Conservation (phyloP, 2,888 invertebrate genomes). For the Blastobasis lacticolella region DNA sequence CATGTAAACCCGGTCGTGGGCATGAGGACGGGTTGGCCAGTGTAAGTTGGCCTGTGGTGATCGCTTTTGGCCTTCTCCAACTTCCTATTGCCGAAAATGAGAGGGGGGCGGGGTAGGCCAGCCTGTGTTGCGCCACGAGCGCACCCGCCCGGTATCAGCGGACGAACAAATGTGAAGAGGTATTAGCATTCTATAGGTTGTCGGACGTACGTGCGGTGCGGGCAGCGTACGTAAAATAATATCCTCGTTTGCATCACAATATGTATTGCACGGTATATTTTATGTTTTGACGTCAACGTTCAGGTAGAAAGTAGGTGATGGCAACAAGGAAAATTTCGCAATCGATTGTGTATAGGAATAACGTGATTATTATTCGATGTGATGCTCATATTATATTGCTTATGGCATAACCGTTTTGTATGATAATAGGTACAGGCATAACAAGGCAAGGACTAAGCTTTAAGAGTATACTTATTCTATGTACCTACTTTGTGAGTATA, state of each 20-base stretch:
- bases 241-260: conserved; percentile 44
- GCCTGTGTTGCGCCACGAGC: conserved; percentile 29
- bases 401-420: no score
- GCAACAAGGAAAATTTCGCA: no score
- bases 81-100: conserved; percentile 14
- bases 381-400: no score
- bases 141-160: conserved; percentile 42
- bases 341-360: conserved; percentile 33
- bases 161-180: conserved; percentile 46
- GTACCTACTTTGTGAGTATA: no score
- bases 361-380: neutral
- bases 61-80: conserved; percentile 23
- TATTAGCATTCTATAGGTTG: conserved; percentile 63
- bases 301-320: no score
- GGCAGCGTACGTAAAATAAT: conserved; percentile 36
- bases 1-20: conserved; percentile 63
- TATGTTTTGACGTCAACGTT: conserved; percentile 15
- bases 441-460: no score
- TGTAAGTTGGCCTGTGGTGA: conserved; percentile 33
- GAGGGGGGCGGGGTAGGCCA: conserved; percentile 35
- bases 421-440: no score
- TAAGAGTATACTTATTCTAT: no score
- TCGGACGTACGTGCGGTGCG: conserved; percentile 60
- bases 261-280: conserved; percentile 24
- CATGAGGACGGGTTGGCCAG: conserved; percentile 41